These are phyloP conservation scores for Caenorhabditis inopinata DNA, from an alignment of 1,140 invertebrate species.

Conservation along the genomic window DNA sequence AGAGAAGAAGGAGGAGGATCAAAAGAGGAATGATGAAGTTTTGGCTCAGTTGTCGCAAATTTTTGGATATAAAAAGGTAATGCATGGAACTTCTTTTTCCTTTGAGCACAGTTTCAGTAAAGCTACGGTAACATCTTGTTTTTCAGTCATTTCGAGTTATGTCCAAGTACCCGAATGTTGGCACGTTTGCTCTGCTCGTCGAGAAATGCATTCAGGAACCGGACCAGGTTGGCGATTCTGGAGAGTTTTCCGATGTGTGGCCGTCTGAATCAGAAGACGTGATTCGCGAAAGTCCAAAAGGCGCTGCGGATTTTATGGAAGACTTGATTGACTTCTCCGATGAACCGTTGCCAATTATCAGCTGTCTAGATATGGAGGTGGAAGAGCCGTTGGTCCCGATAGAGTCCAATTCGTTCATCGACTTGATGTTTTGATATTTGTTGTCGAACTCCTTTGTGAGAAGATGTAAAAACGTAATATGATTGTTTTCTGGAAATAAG, in stretches of 20 bases:
- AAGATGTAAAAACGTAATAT: too few species aligned
- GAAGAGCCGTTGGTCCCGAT: too few species aligned
- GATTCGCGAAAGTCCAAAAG: background rate
- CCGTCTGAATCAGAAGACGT: background rate
- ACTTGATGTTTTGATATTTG: too few species aligned
- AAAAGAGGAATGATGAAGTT: background rate
- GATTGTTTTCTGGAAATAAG: too few species aligned
- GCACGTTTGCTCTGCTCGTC: background rate
- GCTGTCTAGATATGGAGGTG: too few species aligned
- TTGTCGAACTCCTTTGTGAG: too few species aligned
- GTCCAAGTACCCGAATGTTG: background rate
- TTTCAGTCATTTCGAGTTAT: slow-evolving; percentile 1
- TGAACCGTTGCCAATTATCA: background rate
- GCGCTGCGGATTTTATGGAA: background rate
- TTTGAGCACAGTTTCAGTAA: background rate
- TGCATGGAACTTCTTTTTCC: background rate
- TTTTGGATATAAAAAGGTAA: slow-evolving; percentile 8
- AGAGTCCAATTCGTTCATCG: too few species aligned
- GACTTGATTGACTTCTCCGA: slow-evolving; percentile 10
- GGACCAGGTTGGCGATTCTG: background rate
- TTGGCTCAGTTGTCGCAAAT: background rate
- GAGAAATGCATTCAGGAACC: background rate
- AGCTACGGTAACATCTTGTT: background rate
- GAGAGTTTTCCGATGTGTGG: background rate
- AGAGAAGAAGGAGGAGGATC: background rate